These are phyloP conservation scores for Ornithoptera alexandrae DNA, from an alignment of 2,888 invertebrate genomes.

Conservation along the genomic window DNA sequence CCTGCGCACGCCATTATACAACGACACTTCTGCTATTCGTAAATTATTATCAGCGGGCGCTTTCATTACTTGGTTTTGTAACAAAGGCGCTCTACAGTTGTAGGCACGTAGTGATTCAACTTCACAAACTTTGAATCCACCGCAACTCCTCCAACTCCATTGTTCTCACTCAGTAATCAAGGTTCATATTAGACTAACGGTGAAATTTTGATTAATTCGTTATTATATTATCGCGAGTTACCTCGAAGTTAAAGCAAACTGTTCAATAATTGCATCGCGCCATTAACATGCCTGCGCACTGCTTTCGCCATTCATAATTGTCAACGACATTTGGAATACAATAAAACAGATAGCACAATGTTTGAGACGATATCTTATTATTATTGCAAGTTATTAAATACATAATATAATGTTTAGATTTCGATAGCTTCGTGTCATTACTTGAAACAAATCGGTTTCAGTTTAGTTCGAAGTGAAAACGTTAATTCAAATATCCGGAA, in stretches of 20 bases:
- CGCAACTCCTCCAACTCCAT: constrained; percentile 63
- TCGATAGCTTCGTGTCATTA: no score
- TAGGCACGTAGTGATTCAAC: constrained; percentile 71
- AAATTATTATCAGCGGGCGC: constrained; percentile 78
- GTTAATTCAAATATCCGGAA: no score
- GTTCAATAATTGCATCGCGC: constrained; percentile 55
- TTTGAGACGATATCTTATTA: not conserved
- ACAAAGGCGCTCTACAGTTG: constrained; percentile 75
- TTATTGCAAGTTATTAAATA: no score
- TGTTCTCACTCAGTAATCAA: constrained; percentile 69
- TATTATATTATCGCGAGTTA: constrained; percentile 67
- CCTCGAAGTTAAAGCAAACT: constrained; percentile 58
- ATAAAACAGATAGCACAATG: not conserved
- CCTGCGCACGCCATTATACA: constrained; percentile 69
- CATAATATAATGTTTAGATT: no score
- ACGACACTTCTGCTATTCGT: constrained; percentile 79
- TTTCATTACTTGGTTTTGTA: constrained; percentile 75
- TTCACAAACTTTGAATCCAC: constrained; percentile 64
- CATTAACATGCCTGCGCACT: constrained; percentile 22
- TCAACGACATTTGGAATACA: constrained; percentile 22
- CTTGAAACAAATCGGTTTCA: no score
- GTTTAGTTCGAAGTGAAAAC: no score
- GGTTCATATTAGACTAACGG: constrained; percentile 74
- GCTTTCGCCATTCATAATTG: constrained; percentile 15
- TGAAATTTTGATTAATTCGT: constrained; percentile 79